Evolutionary conservation across 2,113 vertebrate genomes (phyloP).

Genomic region (Eublepharis macularius): DNA sequence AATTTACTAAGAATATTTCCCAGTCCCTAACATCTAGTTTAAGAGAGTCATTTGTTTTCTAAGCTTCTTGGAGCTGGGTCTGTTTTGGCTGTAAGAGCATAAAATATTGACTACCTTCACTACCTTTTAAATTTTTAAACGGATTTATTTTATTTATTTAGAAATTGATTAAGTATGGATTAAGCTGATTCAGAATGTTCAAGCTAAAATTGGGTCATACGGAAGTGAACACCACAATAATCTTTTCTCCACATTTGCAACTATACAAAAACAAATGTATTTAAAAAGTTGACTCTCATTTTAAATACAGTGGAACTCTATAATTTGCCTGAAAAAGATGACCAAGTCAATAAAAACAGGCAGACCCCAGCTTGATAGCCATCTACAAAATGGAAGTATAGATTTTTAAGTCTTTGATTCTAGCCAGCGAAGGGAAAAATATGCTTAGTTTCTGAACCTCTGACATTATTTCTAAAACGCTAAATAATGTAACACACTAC

Average conservation of each 20-base stretch:
- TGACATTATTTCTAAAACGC: not conserved
- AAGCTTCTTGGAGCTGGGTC: no score
- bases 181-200: constrained; percentile 51
- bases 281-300: constrained; percentile 63
- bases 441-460: not conserved
- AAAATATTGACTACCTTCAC: no score
- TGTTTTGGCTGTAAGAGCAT: no score
- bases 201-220: constrained; percentile 65
- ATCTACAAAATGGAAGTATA: constrained; percentile 56
- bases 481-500: not conserved
- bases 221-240: constrained; percentile 62
- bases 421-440: not conserved
- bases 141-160: not conserved
- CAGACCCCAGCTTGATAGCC: constrained; percentile 65
- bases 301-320: constrained; percentile 66
- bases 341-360: constrained; percentile 62
- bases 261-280: constrained; percentile 65
- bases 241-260: constrained; percentile 66
- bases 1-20: no score
- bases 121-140: no score
- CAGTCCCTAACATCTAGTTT: no score
- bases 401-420: constrained; percentile 44
- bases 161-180: constrained; percentile 37
- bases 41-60: no score
- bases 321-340: constrained; percentile 64